phyloP scores from a whole-genome alignment of 2,888 invertebrate species.

The Drosophila borealis region DNA sequence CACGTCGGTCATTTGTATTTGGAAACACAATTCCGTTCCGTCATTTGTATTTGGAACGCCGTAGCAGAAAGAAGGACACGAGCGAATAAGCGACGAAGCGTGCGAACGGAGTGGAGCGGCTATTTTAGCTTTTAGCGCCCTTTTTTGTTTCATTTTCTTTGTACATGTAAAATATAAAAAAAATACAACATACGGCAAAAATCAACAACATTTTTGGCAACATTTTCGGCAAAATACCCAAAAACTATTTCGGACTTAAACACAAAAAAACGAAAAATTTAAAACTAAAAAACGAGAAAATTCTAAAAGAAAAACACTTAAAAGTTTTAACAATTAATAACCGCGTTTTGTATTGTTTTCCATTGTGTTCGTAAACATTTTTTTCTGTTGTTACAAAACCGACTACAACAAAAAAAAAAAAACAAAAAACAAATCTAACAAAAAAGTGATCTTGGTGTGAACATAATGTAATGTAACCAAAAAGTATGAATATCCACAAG shows the following conservation, averaged over 20 bases:
- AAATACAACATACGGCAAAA: constrained; percentile 46
- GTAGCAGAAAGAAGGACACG: constrained; percentile 82
- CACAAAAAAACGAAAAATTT: constrained; percentile 28
- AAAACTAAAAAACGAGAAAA: constrained; percentile 2
- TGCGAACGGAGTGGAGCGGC: constrained; percentile 81
- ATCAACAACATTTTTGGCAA: constrained; percentile 56
- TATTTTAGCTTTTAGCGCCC: constrained; percentile 83
- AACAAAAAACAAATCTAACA: constrained; percentile 22
- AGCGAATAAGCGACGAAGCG: constrained; percentile 74
- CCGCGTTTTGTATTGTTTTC: constrained; percentile 59
- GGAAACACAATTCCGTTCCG: constrained; percentile 71
- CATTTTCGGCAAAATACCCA: constrained; percentile 56
- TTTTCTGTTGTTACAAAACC: constrained; percentile 53
- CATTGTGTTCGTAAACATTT: constrained; percentile 76
- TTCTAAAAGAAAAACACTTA: constrained; percentile 7
- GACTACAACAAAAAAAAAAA: constrained; percentile 19
- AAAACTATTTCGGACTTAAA: constrained; percentile 66
- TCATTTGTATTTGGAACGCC: constrained; percentile 84
- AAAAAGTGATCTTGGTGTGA: constrained; percentile 60
- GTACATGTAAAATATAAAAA: constrained; percentile 48
- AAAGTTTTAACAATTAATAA: constrained; percentile 45
- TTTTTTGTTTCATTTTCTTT: constrained; percentile 81
- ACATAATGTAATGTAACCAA: constrained; percentile 37
- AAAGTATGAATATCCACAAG: constrained; percentile 13
- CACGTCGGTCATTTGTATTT: constrained; percentile 83